Conservation (phyloP, 2,888 invertebrate genomes). For the Lasioglossum lativentre region DNA sequence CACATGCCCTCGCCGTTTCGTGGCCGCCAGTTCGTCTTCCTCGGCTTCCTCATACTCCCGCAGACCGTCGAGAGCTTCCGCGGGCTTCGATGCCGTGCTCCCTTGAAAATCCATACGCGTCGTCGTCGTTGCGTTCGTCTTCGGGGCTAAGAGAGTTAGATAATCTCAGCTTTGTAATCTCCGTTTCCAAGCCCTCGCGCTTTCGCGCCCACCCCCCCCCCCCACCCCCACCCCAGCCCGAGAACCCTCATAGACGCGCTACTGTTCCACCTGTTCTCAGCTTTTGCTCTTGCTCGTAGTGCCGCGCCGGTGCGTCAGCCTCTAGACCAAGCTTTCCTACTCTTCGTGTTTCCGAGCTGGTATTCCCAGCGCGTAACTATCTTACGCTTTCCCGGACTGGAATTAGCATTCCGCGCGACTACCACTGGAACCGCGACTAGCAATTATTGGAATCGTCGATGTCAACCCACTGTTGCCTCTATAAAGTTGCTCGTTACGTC, state of each 20-base stretch:
- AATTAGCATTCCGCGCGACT: slow-evolving; percentile 70
- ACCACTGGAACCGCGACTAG: slow-evolving; percentile 50
- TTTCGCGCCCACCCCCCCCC: neutral
- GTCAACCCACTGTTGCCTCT: slow-evolving; percentile 63
- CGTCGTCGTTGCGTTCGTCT: slow-evolving; percentile 64
- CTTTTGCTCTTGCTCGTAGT: slow-evolving; percentile 2
- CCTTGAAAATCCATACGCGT: slow-evolving; percentile 72
- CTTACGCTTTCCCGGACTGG: slow-evolving; percentile 58
- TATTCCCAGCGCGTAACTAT: slow-evolving; percentile 63
- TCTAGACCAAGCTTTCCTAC: slow-evolving; percentile 34
- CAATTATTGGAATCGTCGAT: slow-evolving; percentile 75
- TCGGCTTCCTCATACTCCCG: slow-evolving; percentile 47
- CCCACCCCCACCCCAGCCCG: neutral
- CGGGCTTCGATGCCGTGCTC: slow-evolving; percentile 39
- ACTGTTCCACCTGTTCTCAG: neutral
- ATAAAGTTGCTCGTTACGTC: slow-evolving; percentile 58
- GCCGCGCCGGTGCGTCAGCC: slow-evolving; percentile 3
- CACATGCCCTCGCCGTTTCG: slow-evolving; percentile 26
- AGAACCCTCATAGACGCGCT: neutral
- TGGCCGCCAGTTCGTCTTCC: slow-evolving; percentile 45
- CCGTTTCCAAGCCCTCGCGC: slow-evolving; percentile 64
- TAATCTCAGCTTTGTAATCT: slow-evolving; percentile 81
- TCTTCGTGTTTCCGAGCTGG: slow-evolving; percentile 54
- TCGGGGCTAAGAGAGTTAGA: slow-evolving; percentile 76
- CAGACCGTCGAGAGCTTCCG: slow-evolving; percentile 36